Base-by-base conservation (phyloP, 2,797 vertebrate genomes). In the Antrozous pallidus region DNA sequence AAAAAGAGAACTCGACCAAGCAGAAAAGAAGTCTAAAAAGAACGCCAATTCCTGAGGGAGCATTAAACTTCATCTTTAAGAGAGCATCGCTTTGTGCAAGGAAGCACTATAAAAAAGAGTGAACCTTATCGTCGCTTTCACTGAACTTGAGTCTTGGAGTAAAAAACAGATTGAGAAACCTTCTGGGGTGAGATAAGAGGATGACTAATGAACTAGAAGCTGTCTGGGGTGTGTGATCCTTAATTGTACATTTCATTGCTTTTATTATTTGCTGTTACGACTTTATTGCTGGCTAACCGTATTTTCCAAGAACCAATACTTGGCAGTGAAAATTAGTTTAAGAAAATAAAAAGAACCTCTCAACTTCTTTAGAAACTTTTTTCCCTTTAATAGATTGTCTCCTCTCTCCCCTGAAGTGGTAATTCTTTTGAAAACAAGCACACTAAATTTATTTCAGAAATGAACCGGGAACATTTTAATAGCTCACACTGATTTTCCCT, bases 181-280 rank as follows among this genome's bases (percentile, higher is more conserved):
- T 95, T 91, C 92, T 74, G 77, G 49, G 58, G 77, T 8, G 5
- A 95, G 90, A 93, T 84, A 97, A 78, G 82, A 94, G 88, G 90
- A 95, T 95, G 90, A 95, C 95, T 95, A 97, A 97, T 96, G 96
- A 96, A 95, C 92, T 92, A 94, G 93, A 97, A 95, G 94, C 95
- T 94, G 95, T 95, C 92, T 95, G 90, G 94, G 95, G 97, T 95
- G 83, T 96, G 88, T 96, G 92, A 97, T 96, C 95, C 96, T 96
- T 97, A 97, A 97, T 97, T 97, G 97, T 92, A 97, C 95, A 97
- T 97, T 94, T 95, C 97, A 97, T 96, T 95, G 96, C 96, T 95
- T 97, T 97, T 97, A 97, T 95, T 97, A 93, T 96, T 97, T 96
- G 94, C 90, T 88, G 94, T 96, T 97, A 96, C 88, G 85, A 81